Conservation (phyloP, 1,140 invertebrate genomes). For the Drosophila obscura region DNA sequence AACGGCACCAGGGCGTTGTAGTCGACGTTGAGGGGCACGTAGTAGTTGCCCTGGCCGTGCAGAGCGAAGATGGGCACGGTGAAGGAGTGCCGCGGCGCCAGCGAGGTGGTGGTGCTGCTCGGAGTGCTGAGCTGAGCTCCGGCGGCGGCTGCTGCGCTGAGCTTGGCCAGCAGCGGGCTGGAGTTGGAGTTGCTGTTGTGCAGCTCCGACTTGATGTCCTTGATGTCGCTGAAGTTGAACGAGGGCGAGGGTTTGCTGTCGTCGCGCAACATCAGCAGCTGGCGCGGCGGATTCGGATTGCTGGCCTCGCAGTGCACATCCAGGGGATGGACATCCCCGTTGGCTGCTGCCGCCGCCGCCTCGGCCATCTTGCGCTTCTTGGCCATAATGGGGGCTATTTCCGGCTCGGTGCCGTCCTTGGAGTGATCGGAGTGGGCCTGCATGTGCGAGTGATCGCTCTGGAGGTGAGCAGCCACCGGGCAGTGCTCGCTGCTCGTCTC, state of each 20-base stretch:
- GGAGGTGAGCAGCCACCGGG: constrained; percentile 59
- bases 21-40: constrained; percentile 95
- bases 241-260: constrained; percentile 59
- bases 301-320: constrained; percentile 48
- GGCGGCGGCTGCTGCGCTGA: constrained; percentile 27
- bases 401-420: constrained; percentile 78
- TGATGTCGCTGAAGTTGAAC: constrained; percentile 70
- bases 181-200: constrained; percentile 68
- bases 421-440: constrained; percentile 79
- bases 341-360: constrained; percentile 68
- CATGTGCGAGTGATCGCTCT: constrained; percentile 76
- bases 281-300: constrained; percentile 11
- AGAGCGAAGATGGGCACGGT: constrained; percentile 91
- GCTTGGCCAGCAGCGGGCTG: constrained; percentile 56
- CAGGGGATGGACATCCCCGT: constrained; percentile 44
- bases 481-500: constrained; percentile 78
- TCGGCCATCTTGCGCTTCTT: constrained; percentile 80
- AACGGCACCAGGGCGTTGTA: constrained; percentile 89
- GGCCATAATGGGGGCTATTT: constrained; percentile 79
- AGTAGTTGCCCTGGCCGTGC: constrained; percentile 94
- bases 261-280: constrained; percentile 47
- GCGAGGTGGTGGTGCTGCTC: constrained; percentile 77
- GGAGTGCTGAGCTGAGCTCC: constrained; percentile 58
- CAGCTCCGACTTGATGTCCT: constrained; percentile 78
- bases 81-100: constrained; percentile 75